Evolutionary conservation across 2,113 vertebrate species (phyloP).

Genomic region (Psephotus haematonotus): DNA sequence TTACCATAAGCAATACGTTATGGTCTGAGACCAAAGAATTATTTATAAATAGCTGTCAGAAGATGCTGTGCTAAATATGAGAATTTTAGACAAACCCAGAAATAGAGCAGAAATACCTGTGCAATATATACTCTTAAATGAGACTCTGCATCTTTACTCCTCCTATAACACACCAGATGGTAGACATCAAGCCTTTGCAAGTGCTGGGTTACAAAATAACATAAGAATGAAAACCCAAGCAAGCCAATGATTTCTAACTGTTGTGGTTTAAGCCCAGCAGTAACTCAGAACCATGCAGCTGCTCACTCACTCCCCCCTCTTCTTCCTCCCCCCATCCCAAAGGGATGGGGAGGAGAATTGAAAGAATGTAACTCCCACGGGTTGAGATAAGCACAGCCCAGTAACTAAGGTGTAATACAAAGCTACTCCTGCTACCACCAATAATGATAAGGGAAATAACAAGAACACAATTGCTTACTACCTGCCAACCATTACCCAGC

Average conservation of each 20-base stretch:
- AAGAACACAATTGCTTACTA: neutral
- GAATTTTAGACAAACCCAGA: neutral
- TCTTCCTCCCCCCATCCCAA: too few relatives aligned
- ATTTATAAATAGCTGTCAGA: neutral
- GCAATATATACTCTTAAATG: neutral
- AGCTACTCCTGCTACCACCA: neutral
- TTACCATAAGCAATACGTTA: neutral
- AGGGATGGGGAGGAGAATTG: neutral
- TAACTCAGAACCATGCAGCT: neutral
- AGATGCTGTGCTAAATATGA: neutral
- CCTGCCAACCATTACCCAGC: neutral
- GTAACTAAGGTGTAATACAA: neutral
- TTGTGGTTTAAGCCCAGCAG: neutral
- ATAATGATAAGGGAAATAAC: neutral
- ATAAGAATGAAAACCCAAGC: neutral
- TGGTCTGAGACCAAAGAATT: neutral
- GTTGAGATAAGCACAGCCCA: neutral
- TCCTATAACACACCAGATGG: neutral
- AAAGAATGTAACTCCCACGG: neutral
- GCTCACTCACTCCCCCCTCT: neutral
- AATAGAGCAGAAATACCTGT: neutral
- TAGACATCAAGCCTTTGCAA: neutral
- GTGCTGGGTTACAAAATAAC: neutral
- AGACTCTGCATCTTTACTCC: neutral
- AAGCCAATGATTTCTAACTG: neutral